Percentiles rank a stretch among this genome's conserved stretches.
phyloP scores from a whole-genome alignment of 1,140 invertebrate genomes.

The Drosophila malerkotliana region DNA sequence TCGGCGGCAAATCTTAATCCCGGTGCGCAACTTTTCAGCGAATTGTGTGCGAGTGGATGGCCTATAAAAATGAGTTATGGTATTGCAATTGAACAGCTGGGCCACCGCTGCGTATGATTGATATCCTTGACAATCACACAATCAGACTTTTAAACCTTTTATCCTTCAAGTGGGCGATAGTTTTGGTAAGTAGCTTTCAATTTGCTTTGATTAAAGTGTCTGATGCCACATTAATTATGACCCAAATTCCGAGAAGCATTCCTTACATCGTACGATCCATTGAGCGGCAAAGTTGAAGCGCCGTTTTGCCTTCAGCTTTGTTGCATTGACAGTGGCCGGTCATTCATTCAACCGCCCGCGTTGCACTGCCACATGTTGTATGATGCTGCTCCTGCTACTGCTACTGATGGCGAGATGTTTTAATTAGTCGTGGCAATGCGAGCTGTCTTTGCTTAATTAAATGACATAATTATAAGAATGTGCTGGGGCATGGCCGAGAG shows the following conservation, averaged over 20 bases:
- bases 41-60: conserved; percentile 71
- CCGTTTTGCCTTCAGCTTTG: conserved; percentile 31
- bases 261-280: conserved; percentile 77
- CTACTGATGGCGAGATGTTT: conserved; percentile 78
- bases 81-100: conserved; percentile 81
- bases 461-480: conserved; percentile 84
- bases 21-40: conserved; percentile 82
- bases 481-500: conserved; percentile 47
- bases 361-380: conserved; percentile 41
- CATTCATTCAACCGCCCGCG: conserved; percentile 67
- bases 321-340: conserved; percentile 57
- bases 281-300: conserved; percentile 68
- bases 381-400: conserved; percentile 4
- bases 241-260: conserved; percentile 83
- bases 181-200: conserved; percentile 19
- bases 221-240: conserved; percentile 83
- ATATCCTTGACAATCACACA: conserved; percentile 50
- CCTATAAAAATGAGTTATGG: conserved; percentile 82
- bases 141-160: too few species aligned
- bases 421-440: conserved; percentile 80
- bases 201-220: conserved; percentile 77
- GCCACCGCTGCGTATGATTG: conserved; percentile 83
- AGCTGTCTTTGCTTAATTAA: conserved; percentile 83
- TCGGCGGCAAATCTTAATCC: conserved; percentile 82
- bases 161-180: neutral